Percentiles rank a stretch among this genome's conserved stretches.
Conservation (phyloP, 2,113 vertebrate species). For the Pangasianodon hypophthalmus region DNA sequence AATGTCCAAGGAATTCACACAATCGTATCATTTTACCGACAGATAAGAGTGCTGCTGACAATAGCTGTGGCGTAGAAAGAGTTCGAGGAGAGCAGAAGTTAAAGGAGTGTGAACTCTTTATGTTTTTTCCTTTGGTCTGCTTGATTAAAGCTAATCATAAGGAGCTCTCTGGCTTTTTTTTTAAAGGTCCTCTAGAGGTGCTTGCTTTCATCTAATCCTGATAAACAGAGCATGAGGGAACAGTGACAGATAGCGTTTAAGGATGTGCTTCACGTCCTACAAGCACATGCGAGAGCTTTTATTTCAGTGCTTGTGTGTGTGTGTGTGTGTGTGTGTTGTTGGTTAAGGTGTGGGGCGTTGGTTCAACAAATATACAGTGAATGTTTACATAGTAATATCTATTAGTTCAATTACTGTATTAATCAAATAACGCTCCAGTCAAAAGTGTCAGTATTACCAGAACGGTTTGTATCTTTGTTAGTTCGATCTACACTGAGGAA, state of each 20-base stretch:
- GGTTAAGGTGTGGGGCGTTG: neutral
- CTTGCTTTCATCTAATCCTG: conserved; percentile 54
- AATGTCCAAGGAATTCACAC: conserved; percentile 16
- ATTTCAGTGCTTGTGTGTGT: conserved; percentile 15
- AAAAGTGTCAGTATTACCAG: neutral
- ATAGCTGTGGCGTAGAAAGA: conserved; percentile 4
- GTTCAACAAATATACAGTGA: neutral
- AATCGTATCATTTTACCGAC: conserved; percentile 34
- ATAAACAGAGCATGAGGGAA: conserved; percentile 40
- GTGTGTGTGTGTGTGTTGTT: conserved; percentile 4
- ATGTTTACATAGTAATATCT: neutral
- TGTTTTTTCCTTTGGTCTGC: conserved; percentile 33
- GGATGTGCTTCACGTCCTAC: conserved; percentile 18
- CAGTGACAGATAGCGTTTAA: conserved; percentile 41
- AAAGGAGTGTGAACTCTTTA: conserved; percentile 41
- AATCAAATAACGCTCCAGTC: neutral
- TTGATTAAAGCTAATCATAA: conserved; percentile 55
- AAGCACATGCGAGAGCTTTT: conserved; percentile 22
- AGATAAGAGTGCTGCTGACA: conserved; percentile 35
- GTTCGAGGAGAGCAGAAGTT: conserved; percentile 30
- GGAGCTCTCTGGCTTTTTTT: conserved; percentile 30
- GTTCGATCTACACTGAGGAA: neutral
- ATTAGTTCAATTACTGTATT: neutral
- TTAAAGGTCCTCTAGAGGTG: conserved; percentile 45
- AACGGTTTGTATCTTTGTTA: neutral